These are phyloP conservation scores for Remorina albescens DNA, from an alignment of 2,797 vertebrate genomes.

Conservation along the genomic window DNA sequence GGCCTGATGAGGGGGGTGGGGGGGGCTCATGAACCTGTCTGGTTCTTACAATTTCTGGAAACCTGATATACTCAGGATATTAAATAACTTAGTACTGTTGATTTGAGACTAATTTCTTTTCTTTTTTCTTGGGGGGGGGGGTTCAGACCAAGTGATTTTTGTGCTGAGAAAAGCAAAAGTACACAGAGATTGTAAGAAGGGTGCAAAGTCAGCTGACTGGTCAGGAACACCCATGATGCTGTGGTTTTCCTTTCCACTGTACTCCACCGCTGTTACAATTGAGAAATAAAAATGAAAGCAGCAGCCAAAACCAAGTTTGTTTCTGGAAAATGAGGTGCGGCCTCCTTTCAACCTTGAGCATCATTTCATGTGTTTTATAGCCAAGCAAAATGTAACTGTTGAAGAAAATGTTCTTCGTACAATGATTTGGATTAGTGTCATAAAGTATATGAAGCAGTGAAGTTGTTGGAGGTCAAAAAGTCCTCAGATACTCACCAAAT, in stretches of 20 bases:
- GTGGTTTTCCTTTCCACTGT: slow-evolving; percentile 39
- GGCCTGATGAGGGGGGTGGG: slow-evolving; percentile 18
- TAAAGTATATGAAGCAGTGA: neutral
- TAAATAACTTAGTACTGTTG: too few relatives aligned
- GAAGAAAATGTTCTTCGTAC: slow-evolving; percentile 24
- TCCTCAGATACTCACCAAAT: slow-evolving; percentile 91
- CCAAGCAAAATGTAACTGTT: slow-evolving; percentile 38
- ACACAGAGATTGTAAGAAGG: slow-evolving; percentile 37
- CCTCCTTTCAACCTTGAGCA: slow-evolving; percentile 37
- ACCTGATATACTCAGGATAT: slow-evolving; percentile 5
- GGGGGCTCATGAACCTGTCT: slow-evolving; percentile 37
- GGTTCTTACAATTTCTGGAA: slow-evolving; percentile 5
- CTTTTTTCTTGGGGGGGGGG: too few relatives aligned
- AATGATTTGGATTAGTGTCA: slow-evolving; percentile 22
- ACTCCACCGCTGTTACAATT: slow-evolving; percentile 35
- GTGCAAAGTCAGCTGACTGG: slow-evolving; percentile 42
- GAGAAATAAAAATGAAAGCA: slow-evolving; percentile 38
- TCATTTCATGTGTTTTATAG: slow-evolving; percentile 17
- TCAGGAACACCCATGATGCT: slow-evolving; percentile 72
- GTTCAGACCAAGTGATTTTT: slow-evolving; percentile 34
- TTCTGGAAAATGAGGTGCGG: slow-evolving; percentile 58
- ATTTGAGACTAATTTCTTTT: slow-evolving; percentile 22
- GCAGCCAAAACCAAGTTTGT: slow-evolving; percentile 60
- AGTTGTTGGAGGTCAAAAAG: slow-evolving; percentile 26
- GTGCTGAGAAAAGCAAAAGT: slow-evolving; percentile 30